Percentiles rank a stretch among this genome's conserved stretches.
Evolutionary conservation across 2,797 vertebrate species (phyloP).

Genomic region (Iguana delicatissima): DNA sequence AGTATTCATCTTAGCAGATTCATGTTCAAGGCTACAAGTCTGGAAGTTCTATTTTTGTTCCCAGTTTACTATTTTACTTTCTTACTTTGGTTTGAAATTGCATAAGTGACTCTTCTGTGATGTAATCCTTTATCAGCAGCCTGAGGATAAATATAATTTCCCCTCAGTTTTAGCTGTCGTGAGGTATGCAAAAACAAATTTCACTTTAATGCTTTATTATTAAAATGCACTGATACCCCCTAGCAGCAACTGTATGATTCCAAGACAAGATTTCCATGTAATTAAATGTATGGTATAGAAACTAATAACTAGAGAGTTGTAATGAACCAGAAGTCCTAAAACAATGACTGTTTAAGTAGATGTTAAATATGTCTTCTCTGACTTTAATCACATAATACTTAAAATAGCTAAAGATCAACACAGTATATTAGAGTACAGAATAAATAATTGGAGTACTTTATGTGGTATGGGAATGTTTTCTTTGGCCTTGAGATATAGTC

Average conservation of each 20-base stretch:
- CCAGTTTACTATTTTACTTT: background rate
- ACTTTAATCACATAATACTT: slow-evolving; percentile 29
- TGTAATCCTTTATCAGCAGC: slow-evolving; percentile 8
- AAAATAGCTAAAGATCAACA: background rate
- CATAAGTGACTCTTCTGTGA: slow-evolving; percentile 33
- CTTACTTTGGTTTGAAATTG: background rate
- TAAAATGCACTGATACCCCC: slow-evolving; percentile 13
- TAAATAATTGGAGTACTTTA: background rate
- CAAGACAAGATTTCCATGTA: slow-evolving; percentile 36
- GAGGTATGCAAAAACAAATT: background rate
- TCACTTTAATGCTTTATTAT: background rate
- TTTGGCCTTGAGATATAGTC: slow-evolving; percentile 12
- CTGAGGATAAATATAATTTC: slow-evolving; percentile 19
- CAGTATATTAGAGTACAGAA: background rate
- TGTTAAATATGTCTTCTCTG: slow-evolving; percentile 31
- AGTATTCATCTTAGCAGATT: slow-evolving; percentile 22
- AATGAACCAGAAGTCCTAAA: background rate
- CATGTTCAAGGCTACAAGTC: background rate
- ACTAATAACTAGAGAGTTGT: background rate
- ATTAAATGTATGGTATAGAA: slow-evolving; percentile 14
- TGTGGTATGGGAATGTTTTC: background rate
- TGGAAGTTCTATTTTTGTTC: slow-evolving; percentile 8
- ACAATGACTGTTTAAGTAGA: slow-evolving; percentile 10
- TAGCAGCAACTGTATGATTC: slow-evolving; percentile 34
- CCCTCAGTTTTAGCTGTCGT: slow-evolving; percentile 22